Evolutionary conservation across 2,113 vertebrate species (phyloP).

Genomic region (Micromys minutus): DNA sequence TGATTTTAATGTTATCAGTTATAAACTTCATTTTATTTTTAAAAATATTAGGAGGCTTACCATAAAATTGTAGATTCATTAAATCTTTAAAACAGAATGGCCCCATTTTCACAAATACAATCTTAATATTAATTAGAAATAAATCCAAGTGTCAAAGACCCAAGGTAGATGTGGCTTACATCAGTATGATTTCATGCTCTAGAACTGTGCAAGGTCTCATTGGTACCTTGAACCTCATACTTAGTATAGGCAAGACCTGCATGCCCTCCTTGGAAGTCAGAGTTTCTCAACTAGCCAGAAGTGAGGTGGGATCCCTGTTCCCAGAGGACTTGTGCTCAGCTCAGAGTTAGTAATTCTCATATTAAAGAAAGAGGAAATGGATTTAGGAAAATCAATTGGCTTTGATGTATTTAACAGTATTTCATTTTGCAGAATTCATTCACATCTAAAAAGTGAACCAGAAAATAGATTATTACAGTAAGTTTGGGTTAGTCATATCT

Average conservation of each 20-base stretch:
- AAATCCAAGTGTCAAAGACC: neutral
- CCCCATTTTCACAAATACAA: neutral
- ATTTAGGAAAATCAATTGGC: neutral
- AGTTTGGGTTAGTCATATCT: constrained; percentile 61
- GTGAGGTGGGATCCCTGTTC: neutral
- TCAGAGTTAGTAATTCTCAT: neutral
- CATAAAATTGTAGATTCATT: neutral
- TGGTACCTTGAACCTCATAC: too few relatives aligned
- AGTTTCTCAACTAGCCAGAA: neutral
- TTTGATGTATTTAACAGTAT: constrained; percentile 25
- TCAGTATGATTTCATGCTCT: neutral
- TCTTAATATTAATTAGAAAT: neutral
- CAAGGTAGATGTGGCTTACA: neutral
- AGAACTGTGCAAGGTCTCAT: accelerated
- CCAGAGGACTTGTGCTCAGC: neutral
- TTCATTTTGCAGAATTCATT: constrained; percentile 74
- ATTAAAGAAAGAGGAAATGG: neutral
- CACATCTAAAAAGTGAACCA: constrained; percentile 72
- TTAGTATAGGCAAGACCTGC: too few relatives aligned
- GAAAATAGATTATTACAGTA: constrained; percentile 67
- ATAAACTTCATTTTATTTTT: neutral
- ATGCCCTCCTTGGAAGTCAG: neutral
- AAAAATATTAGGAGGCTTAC: neutral
- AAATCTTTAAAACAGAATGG: neutral
- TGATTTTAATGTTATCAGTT: neutral